Conservation (phyloP, 1,140 invertebrate genomes). For the Stegodyphus dumicola region DNA sequence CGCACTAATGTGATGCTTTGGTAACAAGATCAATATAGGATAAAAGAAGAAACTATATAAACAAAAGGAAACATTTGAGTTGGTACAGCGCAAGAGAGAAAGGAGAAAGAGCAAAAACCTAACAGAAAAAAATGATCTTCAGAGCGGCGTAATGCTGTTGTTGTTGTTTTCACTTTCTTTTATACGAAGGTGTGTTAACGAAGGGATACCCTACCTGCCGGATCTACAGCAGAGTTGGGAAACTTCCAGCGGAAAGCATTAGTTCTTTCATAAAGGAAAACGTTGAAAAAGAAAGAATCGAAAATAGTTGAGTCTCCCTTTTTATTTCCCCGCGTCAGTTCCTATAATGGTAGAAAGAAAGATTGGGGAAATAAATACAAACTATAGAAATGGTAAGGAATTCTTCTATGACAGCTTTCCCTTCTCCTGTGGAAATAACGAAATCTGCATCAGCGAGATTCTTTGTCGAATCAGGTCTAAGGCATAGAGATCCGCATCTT, state of each 20-base stretch:
- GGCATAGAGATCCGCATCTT: too few species aligned
- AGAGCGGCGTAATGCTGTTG: background rate
- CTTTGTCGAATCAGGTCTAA: too few species aligned
- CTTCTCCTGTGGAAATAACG: too few species aligned
- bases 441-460: too few species aligned
- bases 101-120: conserved; percentile 30
- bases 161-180: conserved; percentile 10
- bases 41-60: conserved; percentile 26
- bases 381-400: too few species aligned
- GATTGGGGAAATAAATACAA: background rate
- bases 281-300: conserved; percentile 18
- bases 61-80: conserved; percentile 22
- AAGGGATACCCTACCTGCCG: conserved; percentile 22
- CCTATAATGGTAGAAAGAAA: background rate
- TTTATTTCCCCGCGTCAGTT: background rate
- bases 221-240: conserved; percentile 22
- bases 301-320: conserved; percentile 29
- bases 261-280: conserved; percentile 28
- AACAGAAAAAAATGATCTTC: conserved; percentile 23
- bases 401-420: too few species aligned
- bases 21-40: conserved; percentile 55
- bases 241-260: conserved; percentile 25
- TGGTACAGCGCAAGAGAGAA: background rate
- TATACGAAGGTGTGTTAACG: conserved; percentile 10
- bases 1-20: conserved; percentile 51